Evolutionary conservation across 2,113 vertebrate genomes (phyloP).

Genomic region (Hystrix cristata): DNA sequence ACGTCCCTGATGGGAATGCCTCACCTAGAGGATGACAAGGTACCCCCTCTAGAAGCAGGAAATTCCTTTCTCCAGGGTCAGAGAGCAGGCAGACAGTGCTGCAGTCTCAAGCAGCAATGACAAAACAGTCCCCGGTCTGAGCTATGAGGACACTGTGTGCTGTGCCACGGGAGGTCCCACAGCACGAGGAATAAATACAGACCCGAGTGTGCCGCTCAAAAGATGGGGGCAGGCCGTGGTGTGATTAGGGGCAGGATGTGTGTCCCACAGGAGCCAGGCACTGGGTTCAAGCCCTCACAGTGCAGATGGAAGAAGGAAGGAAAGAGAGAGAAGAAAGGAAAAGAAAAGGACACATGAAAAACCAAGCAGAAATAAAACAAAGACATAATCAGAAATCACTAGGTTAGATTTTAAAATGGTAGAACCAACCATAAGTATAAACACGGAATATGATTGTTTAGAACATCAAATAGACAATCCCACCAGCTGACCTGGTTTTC

Average conservation of each 20-base stretch:
- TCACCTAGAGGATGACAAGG: background rate
- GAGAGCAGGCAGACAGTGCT: background rate
- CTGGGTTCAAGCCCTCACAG: background rate
- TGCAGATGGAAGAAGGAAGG: background rate
- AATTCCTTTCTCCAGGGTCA: background rate
- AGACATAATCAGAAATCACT: background rate
- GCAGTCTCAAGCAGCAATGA: background rate
- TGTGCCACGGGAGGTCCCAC: background rate
- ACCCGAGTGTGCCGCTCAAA: background rate
- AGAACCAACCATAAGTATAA: background rate
- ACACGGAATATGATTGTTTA: background rate
- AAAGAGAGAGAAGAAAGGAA: background rate
- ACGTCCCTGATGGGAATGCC: background rate
- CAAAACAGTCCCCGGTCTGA: background rate
- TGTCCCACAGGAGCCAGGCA: background rate
- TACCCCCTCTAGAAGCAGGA: background rate
- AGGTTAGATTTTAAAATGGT: background rate
- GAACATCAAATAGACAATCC: background rate
- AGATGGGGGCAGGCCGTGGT: background rate
- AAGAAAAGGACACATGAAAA: background rate
- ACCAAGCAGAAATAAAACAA: background rate
- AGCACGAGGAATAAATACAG: no score
- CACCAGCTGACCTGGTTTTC: background rate
- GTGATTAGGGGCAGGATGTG: background rate
- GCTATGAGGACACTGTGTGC: background rate